Percentiles rank a stretch among this genome's conserved stretches.
phyloP scores from a whole-genome alignment of 2,797 vertebrate genomes.

The Tiaroga cobitis region DNA sequence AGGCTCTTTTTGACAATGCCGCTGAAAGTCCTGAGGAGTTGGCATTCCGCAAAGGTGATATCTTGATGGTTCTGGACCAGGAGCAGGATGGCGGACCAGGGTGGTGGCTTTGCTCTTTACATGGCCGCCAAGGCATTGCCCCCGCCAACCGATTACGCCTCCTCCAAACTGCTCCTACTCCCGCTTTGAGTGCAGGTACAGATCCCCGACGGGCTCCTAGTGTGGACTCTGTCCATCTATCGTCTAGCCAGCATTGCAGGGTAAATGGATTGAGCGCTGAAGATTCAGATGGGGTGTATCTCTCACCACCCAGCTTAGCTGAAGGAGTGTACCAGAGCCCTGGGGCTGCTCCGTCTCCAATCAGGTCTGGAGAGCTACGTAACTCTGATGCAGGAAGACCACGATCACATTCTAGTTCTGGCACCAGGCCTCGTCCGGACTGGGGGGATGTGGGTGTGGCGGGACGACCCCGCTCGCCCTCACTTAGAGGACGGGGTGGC shows the following conservation, averaged over 20 bases:
- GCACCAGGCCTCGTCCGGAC: slow-evolving; percentile 76
- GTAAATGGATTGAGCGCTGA: slow-evolving; percentile 60
- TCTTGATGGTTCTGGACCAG: slow-evolving; percentile 88
- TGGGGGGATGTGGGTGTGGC: slow-evolving; percentile 74
- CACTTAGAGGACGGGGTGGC: slow-evolving; percentile 73
- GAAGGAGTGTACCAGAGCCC: slow-evolving; percentile 72
- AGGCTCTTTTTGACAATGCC: slow-evolving; percentile 90
- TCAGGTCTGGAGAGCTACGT: slow-evolving; percentile 71
- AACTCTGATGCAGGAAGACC: slow-evolving; percentile 71
- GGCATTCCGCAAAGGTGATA: slow-evolving; percentile 90
- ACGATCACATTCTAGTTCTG: slow-evolving; percentile 78
- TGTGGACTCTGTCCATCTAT: slow-evolving; percentile 77
- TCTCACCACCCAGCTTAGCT: slow-evolving; percentile 67
- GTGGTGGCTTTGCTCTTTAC: slow-evolving; percentile 91
- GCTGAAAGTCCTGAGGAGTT: slow-evolving; percentile 92
- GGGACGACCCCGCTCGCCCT: slow-evolving; percentile 78
- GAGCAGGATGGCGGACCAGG: slow-evolving; percentile 82
- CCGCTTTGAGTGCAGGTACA: slow-evolving; percentile 33
- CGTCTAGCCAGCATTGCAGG: slow-evolving; percentile 62
- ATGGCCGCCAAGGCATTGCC: slow-evolving; percentile 90
- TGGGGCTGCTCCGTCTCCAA: slow-evolving; percentile 49
- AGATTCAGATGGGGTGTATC: slow-evolving; percentile 75
- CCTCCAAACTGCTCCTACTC: slow-evolving; percentile 75
- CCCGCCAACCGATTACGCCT: slow-evolving; percentile 90
- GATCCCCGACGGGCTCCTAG: slow-evolving; percentile 60